phyloP scores from a whole-genome alignment of 2,888 invertebrate genomes.

The Bhutanitis thaidina region DNA sequence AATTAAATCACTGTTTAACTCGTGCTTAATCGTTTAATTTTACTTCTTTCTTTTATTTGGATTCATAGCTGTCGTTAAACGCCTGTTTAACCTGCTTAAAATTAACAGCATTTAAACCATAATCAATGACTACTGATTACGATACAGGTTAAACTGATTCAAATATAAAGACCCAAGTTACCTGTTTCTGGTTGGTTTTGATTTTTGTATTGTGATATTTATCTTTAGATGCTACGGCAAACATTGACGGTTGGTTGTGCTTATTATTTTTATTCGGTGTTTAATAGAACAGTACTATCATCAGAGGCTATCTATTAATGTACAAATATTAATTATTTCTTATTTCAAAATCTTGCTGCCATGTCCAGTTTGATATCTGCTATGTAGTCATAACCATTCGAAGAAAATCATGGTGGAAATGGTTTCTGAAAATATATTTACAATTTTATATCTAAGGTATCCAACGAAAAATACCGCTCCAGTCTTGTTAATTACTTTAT shows the following conservation, averaged over 20 bases:
- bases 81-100: too few relatives aligned
- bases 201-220: conserved; percentile 22
- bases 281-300: conserved; percentile 57
- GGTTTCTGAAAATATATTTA: conserved; percentile 34
- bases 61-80: too few relatives aligned
- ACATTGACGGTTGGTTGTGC: conserved; percentile 39
- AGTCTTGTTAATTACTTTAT: conserved; percentile 38
- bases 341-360: conserved; percentile 55
- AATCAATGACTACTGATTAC: too few relatives aligned
- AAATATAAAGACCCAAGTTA: background rate
- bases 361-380: conserved; percentile 73
- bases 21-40: too few relatives aligned
- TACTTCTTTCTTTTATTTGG: too few relatives aligned
- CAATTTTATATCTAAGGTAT: conserved; percentile 14
- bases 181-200: background rate
- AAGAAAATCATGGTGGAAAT: conserved; percentile 26
- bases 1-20: too few relatives aligned
- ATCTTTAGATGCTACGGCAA: conserved; percentile 42
- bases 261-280: conserved; percentile 24
- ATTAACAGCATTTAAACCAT: too few relatives aligned
- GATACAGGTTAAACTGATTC: too few relatives aligned
- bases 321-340: conserved; percentile 51
- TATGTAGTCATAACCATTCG: conserved; percentile 44
- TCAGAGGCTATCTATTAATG: conserved; percentile 59
- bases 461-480: conserved; percentile 18